phyloP scores from a whole-genome alignment of 2,888 invertebrate species.

The Ectemnius continuus region DNA sequence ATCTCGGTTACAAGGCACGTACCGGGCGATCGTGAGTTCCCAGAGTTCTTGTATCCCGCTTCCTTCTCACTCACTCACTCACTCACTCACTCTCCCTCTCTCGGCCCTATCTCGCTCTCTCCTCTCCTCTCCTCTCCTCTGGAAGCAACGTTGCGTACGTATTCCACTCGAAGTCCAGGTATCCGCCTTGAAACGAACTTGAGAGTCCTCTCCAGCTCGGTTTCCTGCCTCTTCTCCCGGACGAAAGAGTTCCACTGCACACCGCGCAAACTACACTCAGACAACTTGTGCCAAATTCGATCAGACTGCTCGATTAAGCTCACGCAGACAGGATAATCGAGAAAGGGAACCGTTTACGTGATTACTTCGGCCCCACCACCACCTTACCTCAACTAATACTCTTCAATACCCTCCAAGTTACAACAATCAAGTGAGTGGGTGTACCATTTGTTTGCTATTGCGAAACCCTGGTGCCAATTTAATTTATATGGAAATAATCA shows the following conservation, averaged over 20 bases:
- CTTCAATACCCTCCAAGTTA: no score
- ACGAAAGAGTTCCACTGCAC: constrained; percentile 27
- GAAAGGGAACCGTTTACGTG: no score
- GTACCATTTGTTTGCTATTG: no score
- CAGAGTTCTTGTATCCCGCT: constrained; percentile 62
- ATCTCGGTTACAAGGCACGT: constrained; percentile 72
- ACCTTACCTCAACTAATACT: no score
- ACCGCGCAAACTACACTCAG: constrained; percentile 40
- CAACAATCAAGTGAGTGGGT: no score
- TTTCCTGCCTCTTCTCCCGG: constrained; percentile 31
- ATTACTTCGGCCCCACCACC: no score
- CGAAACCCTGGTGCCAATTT: no score
- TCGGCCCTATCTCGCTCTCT: no score
- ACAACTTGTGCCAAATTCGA: constrained; percentile 58
- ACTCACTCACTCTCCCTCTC: no score
- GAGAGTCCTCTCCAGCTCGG: constrained; percentile 33
- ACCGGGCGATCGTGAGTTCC: constrained; percentile 60
- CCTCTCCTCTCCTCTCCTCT: no score
- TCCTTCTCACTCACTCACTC: no score
- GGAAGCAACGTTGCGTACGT: constrained; percentile 36
- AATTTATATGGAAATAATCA: no score
- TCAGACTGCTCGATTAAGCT: constrained; percentile 58
- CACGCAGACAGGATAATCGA: constrained; percentile 36
- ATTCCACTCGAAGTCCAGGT: constrained; percentile 45
- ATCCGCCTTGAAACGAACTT: constrained; percentile 46